Percentiles rank a stretch among this genome's conserved stretches.
Conservation (phyloP, 2,797 vertebrate genomes). For the Peromyscus aztecus region DNA sequence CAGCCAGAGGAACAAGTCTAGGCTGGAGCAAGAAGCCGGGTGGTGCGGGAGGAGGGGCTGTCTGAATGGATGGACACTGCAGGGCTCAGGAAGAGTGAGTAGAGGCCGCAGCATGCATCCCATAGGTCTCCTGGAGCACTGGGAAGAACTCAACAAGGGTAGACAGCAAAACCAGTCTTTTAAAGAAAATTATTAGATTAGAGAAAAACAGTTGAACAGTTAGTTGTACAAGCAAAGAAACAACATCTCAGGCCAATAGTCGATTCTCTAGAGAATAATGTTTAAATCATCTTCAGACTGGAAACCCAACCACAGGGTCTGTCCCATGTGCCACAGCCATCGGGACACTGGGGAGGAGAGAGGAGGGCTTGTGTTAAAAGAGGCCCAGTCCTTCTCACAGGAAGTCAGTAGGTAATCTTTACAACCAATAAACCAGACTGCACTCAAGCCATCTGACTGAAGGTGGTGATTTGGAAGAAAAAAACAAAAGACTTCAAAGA, state of each 20-base stretch:
- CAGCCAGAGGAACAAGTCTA: not conserved
- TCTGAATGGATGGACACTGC: not conserved
- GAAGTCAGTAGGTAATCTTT: not conserved
- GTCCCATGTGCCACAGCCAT: not conserved
- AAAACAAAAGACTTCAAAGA: constrained; percentile 1
- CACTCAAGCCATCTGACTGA: not conserved
- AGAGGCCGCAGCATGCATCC: not conserved
- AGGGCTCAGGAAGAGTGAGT: not conserved
- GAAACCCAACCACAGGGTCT: constrained; percentile 2
- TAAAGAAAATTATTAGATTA: constrained; percentile 27
- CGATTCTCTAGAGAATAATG: constrained; percentile 6
- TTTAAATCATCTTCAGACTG: not conserved
- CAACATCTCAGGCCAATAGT: not conserved
- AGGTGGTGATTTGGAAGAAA: not conserved
- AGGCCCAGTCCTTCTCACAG: not conserved
- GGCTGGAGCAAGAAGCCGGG: not conserved
- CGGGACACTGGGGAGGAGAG: not conserved
- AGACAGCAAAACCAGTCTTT: not conserved
- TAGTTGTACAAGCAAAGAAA: constrained; percentile 35
- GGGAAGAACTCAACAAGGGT: not conserved
- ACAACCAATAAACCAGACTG: not conserved
- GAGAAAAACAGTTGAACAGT: not conserved
- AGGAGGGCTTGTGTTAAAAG: not conserved
- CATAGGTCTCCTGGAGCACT: not conserved
- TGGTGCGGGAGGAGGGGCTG: not conserved